A percentile compares a stretch with the other conserved stretches of the same genome.
phyloP scores from a whole-genome alignment of 2,797 vertebrate species.

The Hylomyscus alleni region DNA sequence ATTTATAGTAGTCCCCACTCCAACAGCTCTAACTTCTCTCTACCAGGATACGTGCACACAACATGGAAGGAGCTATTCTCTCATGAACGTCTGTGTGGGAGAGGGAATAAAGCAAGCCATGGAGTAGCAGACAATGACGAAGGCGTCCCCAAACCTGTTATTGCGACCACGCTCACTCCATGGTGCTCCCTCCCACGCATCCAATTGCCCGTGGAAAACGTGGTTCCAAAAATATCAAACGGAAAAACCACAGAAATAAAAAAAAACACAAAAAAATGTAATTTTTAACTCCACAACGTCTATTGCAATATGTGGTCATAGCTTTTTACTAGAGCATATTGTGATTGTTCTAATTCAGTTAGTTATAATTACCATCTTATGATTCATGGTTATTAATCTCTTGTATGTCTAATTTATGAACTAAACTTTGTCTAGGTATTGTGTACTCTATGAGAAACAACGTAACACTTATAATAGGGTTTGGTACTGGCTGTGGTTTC shows the following conservation, averaged over 20 bases:
- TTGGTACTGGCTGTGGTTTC: neutral
- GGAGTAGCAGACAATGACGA: neutral
- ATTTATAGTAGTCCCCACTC: too few species aligned
- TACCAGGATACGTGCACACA: rapidly evolving
- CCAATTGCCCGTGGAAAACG: neutral
- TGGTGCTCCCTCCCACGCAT: neutral
- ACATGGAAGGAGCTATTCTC: neutral
- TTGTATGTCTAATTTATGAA: neutral
- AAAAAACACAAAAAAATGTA: neutral
- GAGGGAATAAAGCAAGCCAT: neutral
- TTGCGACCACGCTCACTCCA: neutral
- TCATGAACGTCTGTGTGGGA: neutral
- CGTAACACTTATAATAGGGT: too few species aligned
- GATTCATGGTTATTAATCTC: neutral
- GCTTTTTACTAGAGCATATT: neutral
- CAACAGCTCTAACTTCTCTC: neutral
- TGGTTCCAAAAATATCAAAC: neutral
- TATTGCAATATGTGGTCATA: neutral
- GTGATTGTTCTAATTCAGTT: neutral
- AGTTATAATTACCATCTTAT: neutral
- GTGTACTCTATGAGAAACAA: too few species aligned
- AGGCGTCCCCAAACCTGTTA: neutral
- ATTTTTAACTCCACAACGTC: neutral
- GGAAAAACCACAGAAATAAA: neutral
- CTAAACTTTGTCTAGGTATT: neutral